Conservation (phyloP, 2,113 vertebrate species). For the Pomatorhinus ruficollis region DNA sequence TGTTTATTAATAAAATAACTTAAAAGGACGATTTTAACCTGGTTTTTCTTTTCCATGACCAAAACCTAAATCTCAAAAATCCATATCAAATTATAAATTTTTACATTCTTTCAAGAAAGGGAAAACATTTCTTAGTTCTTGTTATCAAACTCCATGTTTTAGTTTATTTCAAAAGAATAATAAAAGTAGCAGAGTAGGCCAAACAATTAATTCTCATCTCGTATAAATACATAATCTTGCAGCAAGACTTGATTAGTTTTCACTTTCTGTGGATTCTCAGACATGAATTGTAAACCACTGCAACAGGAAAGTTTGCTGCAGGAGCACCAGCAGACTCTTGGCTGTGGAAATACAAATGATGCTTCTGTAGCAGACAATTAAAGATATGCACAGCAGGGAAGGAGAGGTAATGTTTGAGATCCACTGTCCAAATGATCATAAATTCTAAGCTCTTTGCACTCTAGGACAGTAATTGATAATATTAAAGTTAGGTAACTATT, state of each 20-base stretch:
- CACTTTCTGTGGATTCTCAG: background rate
- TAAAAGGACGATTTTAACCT: background rate
- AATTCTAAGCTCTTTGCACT: constrained; percentile 55
- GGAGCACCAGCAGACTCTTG: background rate
- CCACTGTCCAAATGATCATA: constrained; percentile 37
- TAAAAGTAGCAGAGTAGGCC: background rate
- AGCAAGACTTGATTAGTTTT: background rate
- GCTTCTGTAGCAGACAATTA: background rate
- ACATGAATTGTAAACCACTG: background rate
- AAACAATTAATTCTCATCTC: background rate
- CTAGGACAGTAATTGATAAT: constrained; percentile 68
- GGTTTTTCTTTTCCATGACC: background rate
- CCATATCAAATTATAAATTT: background rate
- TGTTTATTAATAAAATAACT: background rate
- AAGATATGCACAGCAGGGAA: background rate
- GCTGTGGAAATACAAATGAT: background rate
- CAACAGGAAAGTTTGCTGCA: background rate
- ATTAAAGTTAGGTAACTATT: constrained; percentile 61
- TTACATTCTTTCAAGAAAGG: background rate
- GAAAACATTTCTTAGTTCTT: background rate
- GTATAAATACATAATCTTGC: background rate
- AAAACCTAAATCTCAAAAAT: background rate
- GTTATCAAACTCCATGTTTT: background rate
- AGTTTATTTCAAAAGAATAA: background rate
- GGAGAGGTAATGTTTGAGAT: constrained; percentile 23